These are phyloP conservation scores for Podarcis cretensis DNA, from an alignment of 2,113 vertebrate genomes.

Conservation along the genomic window DNA sequence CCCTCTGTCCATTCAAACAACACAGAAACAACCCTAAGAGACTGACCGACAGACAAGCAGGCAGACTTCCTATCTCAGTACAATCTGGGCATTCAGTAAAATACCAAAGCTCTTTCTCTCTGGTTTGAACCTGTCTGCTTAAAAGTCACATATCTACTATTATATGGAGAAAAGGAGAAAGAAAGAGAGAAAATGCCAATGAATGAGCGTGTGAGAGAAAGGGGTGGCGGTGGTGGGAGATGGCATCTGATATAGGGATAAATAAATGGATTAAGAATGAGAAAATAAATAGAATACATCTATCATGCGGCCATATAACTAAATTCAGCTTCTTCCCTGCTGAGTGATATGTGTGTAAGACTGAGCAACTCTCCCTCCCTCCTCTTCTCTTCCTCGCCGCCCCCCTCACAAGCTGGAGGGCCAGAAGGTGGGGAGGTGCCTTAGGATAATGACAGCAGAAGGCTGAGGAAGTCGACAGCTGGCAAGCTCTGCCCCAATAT, in stretches of 20 bases:
- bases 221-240: neutral
- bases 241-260: neutral
- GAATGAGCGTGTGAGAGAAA: neutral
- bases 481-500: conserved; percentile 99
- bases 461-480: conserved; percentile 98
- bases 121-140: neutral
- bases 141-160: neutral
- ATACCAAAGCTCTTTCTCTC: neutral
- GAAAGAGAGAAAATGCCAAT: neutral
- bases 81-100: neutral
- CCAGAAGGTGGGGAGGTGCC: conserved; percentile 98
- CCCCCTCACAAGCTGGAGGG: conserved; percentile 85
- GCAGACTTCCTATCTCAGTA: neutral
- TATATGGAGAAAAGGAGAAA: neutral
- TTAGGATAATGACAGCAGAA: conserved; percentile 98
- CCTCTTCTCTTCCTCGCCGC: conserved; percentile 48
- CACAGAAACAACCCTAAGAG: neutral
- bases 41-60: neutral
- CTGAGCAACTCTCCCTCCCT: conserved; percentile 27
- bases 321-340: neutral
- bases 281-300: neutral
- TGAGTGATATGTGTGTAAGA: conserved; percentile 21
- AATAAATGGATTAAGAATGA: neutral
- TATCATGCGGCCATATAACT: neutral
- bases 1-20: neutral